These are phyloP conservation scores for Drosophila sturtevanti DNA, from an alignment of 1,140 invertebrate genomes.

Conservation along the genomic window DNA sequence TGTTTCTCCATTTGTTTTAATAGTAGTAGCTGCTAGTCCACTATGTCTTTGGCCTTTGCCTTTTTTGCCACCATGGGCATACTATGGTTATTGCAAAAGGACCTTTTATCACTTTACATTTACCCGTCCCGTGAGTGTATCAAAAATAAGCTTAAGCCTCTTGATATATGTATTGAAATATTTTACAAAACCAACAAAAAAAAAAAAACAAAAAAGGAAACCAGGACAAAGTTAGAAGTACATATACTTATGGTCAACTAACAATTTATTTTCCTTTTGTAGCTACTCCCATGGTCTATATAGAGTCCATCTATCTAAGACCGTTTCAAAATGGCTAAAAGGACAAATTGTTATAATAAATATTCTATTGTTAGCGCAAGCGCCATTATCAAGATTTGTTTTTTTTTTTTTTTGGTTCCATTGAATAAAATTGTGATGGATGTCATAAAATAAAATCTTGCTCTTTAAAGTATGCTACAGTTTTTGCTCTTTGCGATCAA, in stretches of 20 bases:
- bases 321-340: not conserved
- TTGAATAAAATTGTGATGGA: not conserved
- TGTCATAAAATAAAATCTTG: not conserved
- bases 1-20: slow-evolving; percentile 7
- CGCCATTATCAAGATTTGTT: not conserved
- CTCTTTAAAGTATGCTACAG: not conserved
- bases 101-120: slow-evolving; percentile 1
- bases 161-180: not conserved
- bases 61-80: not conserved
- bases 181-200: too few relatives aligned
- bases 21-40: slow-evolving; percentile 8
- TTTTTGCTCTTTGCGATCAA: not conserved
- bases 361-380: slow-evolving; percentile 7
- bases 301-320: not conserved
- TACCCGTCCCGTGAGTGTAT: not conserved
- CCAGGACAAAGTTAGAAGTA: too few relatives aligned
- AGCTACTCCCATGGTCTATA: not conserved
- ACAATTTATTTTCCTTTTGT: not conserved
- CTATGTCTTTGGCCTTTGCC: not conserved
- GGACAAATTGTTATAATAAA: slow-evolving; percentile 23
- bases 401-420: too few relatives aligned
- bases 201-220: too few relatives aligned
- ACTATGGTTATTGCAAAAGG: not conserved
- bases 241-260: too few relatives aligned
- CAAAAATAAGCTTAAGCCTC: not conserved